phyloP scores from a whole-genome alignment of 2,888 invertebrate genomes.

The Eupithecia exiguata region DNA sequence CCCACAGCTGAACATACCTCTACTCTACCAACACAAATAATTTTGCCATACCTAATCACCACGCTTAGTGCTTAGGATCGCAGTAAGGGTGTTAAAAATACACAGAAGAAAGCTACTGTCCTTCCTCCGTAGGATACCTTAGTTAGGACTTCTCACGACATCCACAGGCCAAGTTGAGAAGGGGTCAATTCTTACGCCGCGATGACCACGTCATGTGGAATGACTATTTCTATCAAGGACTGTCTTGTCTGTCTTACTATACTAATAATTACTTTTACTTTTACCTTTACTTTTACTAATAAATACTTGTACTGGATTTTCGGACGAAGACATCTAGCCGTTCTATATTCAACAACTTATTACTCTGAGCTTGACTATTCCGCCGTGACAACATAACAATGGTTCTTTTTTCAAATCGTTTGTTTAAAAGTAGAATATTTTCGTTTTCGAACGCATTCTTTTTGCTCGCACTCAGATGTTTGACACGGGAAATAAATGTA shows the following conservation, averaged over 20 bases:
- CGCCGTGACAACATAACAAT: constrained; percentile 30
- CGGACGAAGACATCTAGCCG: not conserved
- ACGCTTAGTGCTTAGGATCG: not conserved
- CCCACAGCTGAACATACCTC: not conserved
- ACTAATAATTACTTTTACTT: no score
- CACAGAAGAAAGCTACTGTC: no score
- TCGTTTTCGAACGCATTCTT: constrained; percentile 30
- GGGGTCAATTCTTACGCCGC: no score
- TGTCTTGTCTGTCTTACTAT: not conserved
- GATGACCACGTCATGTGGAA: not conserved
- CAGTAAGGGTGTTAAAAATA: not conserved
- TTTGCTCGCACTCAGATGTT: constrained; percentile 29
- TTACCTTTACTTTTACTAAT: no score
- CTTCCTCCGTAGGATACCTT: no score
- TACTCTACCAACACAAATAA: not conserved
- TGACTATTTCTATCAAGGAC: not conserved
- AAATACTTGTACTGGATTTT: not conserved
- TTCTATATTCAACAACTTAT: not conserved
- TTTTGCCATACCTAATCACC: not conserved
- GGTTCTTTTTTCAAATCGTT: constrained; percentile 31
- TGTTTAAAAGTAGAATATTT: constrained; percentile 30
- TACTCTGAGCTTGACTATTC: constrained; percentile 23
- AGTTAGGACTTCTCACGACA: no score
- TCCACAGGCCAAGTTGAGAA: no score
- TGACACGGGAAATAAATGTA: constrained; percentile 29